Evolutionary conservation across 2,888 invertebrate genomes (phyloP), one percentile per base, ranked within the genome.

Genomic region (Zygogramma bicolorata): DNA sequence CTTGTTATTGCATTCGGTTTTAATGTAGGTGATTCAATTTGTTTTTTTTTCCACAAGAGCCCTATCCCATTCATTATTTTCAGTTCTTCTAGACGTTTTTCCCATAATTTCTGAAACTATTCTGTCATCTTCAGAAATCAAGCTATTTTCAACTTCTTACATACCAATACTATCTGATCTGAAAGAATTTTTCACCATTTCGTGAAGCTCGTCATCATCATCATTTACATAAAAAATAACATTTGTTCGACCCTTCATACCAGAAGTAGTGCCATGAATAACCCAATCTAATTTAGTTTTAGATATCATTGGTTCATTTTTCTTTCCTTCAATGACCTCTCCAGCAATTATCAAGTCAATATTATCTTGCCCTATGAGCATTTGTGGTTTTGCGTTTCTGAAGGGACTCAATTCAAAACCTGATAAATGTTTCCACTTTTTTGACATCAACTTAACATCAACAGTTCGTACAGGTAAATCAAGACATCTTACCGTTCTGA

Each of bases 291-390:
- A 57, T 57, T 20, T 27, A 25, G 57, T 25, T 27, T 57, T 25
- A 7, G 27, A 57, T 3, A 57, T 25, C 22, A 57, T 57, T n/a
- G 57, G 25, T 22, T 22, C 1, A 27, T 57, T 57, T 57, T 57
- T 22, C n/a, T 27, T 27, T 57, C 27, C 57, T 8, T 57, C 27
- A 27, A 25, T 25, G 58, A 58, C 18, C 29, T 58, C 58, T 2
- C 58, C 29, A 0, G 58, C 58, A 18, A 58, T 58, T 29, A 58
- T 29, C n/a, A 58, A 58, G 27, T 58, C 58, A 58, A 58, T 58
- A 29, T 58, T 29, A 58, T 58, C 58, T 18, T 27, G 31, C 27
- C 58, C 58, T 27, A 29, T 58, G 3, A 58, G 7, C 15, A 58
- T 58, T 58, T 29, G 10, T 8, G 29, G 58, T 29, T 29, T 22